Conservation (phyloP, 2,797 vertebrate species). For the Clarias fuscus region DNA sequence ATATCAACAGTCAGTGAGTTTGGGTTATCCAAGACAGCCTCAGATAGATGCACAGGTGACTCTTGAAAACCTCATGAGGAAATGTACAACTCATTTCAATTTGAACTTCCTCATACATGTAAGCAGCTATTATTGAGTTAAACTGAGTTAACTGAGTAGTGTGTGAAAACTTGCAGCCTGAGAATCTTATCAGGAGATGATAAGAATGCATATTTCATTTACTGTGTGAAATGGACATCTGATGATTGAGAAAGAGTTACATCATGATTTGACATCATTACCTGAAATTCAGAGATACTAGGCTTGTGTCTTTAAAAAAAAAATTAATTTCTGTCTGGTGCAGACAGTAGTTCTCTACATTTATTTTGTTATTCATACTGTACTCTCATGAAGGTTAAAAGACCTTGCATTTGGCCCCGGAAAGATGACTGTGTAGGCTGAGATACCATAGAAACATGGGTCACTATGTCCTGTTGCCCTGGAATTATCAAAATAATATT, state of each 20-base stretch:
- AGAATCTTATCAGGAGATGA: slow-evolving; percentile 43
- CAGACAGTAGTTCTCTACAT: not conserved
- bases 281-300: not conserved
- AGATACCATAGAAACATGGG: slow-evolving; percentile 59
- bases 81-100: not conserved
- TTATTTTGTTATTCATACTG: slow-evolving; percentile 8
- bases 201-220: slow-evolving; percentile 33
- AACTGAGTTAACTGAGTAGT: not conserved
- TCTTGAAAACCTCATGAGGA: not conserved
- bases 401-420: slow-evolving; percentile 14
- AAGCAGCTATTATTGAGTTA: not conserved
- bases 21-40: not conserved
- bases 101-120: not conserved
- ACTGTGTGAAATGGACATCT: slow-evolving; percentile 57
- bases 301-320: not conserved
- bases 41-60: not conserved
- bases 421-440: slow-evolving; percentile 17
- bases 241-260: not conserved
- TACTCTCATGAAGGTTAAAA: slow-evolving; percentile 20
- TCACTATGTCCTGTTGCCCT: slow-evolving; percentile 68
- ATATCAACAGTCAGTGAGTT: not conserved
- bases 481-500: slow-evolving; percentile 71
- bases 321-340: not conserved
- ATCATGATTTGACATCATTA: not conserved
- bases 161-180: not conserved